Evolutionary conservation across 2,888 invertebrate species (phyloP), one percentile per base, ranked within the genome.

Genomic region (Platycheirus rosarum): DNA sequence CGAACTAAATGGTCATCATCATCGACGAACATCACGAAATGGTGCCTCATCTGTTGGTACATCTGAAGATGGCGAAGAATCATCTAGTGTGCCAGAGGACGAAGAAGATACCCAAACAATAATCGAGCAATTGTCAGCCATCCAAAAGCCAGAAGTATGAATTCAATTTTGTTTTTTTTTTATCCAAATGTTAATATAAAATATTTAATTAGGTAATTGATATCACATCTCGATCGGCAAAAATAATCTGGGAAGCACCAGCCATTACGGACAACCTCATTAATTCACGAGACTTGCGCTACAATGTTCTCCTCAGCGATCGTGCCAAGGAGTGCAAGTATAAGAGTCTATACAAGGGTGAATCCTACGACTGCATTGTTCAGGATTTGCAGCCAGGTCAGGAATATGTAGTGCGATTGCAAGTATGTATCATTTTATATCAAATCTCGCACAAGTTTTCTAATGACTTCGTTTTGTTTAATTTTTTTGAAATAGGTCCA

Each of bases 341-440:
- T 91, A 96, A 96, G 91, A 94, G 95, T 82, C 95, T 97, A 85
- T 96, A 96, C 89, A 95, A 94, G 86, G 96, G 96, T 51, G 92
- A 93, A 85, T 94, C 95, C 29, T 92, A 94, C 71, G 94, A 95
- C 48, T 95, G 96, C 91, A 93, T 95, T 86, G 94, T 97, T 84
- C 94, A 95, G 89, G 96, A 97, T 90, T 91, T 97, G 87, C 93
- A 94, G 89, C 97, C 97, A 11, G 96, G 96, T n/a, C 95, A 95
- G 88, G 96, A 96, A 88, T 97, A 97, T 91, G 94, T 95, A 77
- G 94, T 97, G 85, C 95, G 95, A 87, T 92, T 95, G 85, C 95
- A 95, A 90, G 95, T 96, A 86, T 93, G 84, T 84, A 14, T 1
- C 13, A 35, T 7, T 1, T 16, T 42, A 7, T 20, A 16, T 0